Evolutionary conservation across 2,888 invertebrate species (phyloP).

Genomic region (Steinernema carpocapsae): DNA sequence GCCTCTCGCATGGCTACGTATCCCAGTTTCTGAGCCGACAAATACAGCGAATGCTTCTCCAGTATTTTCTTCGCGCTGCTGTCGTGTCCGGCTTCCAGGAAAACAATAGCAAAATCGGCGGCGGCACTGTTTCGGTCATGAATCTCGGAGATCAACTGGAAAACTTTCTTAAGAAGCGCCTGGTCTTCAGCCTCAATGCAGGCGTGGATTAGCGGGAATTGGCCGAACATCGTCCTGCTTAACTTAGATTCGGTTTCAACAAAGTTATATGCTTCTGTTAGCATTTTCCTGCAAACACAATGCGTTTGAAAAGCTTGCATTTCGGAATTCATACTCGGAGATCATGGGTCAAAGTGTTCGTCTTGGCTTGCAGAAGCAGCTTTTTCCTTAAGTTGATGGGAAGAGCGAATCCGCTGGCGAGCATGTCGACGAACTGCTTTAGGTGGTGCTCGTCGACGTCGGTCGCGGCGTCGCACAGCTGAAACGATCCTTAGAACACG

Average conservation of each 20-base stretch:
- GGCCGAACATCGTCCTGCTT: conserved; percentile 31
- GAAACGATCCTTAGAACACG: neutral
- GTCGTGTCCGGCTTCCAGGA: conserved; percentile 32
- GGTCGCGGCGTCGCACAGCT: conserved; percentile 10
- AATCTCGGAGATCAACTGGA: conserved; percentile 17
- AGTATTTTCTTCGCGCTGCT: conserved; percentile 29
- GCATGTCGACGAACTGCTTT: conserved; percentile 35
- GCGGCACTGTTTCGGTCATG: conserved; percentile 37
- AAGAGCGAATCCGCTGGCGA: neutral
- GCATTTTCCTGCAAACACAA: conserved; percentile 11
- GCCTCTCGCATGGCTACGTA: conserved; percentile 36
- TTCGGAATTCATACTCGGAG: neutral
- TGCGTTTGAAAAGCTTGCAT: neutral
- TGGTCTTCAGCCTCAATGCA: conserved; percentile 33
- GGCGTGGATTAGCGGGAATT: conserved; percentile 33
- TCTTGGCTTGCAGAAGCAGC: conserved; percentile 2
- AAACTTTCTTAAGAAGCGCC: conserved; percentile 13
- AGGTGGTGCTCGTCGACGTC: neutral
- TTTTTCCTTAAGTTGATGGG: neutral
- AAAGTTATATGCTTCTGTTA: conserved; percentile 34
- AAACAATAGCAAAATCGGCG: conserved; percentile 32
- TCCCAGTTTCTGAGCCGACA: conserved; percentile 15
- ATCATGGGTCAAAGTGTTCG: neutral
- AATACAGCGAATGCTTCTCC: conserved; percentile 15
- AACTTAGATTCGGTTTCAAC: neutral